These are phyloP conservation scores for Pseudonaja textilis DNA, from an alignment of 2,113 vertebrate species.

Conservation along the genomic window DNA sequence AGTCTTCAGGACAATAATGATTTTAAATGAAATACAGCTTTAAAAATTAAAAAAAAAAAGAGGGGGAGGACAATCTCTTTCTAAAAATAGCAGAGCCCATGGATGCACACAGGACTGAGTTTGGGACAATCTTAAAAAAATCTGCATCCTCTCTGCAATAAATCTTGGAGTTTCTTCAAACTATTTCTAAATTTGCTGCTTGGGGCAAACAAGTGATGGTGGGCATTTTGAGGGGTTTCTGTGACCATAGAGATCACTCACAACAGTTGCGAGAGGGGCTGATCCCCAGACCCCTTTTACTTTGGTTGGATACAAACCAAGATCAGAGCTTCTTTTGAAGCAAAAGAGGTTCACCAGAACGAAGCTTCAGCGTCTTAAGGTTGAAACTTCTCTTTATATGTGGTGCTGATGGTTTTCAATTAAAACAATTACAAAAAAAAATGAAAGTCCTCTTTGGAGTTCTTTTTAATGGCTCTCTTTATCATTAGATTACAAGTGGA, in stretches of 20 bases:
- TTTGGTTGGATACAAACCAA: background rate
- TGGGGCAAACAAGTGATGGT: background rate
- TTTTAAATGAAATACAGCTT: background rate
- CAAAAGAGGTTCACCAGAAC: background rate
- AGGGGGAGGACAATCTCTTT: background rate
- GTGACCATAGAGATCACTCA: background rate
- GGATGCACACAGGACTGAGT: background rate
- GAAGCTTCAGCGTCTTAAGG: background rate
- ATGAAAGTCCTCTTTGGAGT: background rate
- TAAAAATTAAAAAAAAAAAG: background rate
- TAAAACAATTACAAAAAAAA: background rate
- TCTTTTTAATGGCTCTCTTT: background rate
- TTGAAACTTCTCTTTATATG: background rate
- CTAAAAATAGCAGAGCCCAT: background rate
- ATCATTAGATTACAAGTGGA: background rate
- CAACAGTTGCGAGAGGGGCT: background rate
- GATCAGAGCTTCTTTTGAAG: background rate
- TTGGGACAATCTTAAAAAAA: background rate
- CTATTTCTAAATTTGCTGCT: background rate
- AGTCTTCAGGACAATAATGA: background rate
- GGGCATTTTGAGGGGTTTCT: background rate
- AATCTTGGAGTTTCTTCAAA: background rate
- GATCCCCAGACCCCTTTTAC: background rate
- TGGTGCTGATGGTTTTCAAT: background rate
- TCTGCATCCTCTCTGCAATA: background rate